Conservation (phyloP, 2,797 vertebrate genomes). For the Melanotaenia nigrans region DNA sequence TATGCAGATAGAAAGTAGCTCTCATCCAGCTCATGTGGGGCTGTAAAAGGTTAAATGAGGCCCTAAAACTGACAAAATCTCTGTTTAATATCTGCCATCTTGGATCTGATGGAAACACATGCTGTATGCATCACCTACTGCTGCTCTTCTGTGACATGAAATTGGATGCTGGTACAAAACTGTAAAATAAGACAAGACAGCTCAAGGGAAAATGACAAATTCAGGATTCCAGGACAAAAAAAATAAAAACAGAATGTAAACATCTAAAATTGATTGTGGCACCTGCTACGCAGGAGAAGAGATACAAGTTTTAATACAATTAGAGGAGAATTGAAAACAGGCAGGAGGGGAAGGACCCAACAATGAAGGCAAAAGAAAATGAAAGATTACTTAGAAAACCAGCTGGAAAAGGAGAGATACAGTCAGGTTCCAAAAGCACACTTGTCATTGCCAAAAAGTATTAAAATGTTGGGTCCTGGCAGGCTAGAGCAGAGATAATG, state of each 20-base stretch:
- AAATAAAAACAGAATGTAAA: background rate
- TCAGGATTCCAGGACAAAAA: conserved; percentile 11
- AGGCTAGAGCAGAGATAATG: background rate
- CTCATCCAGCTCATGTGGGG: conserved; percentile 28
- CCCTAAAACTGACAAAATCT: conserved; percentile 15
- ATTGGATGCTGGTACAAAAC: conserved; percentile 9
- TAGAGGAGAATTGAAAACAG: conserved; percentile 19
- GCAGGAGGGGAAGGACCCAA: conserved; percentile 2
- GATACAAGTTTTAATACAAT: background rate
- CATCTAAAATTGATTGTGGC: background rate
- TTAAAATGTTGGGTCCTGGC: conserved; percentile 18
- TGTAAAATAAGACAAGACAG: background rate
- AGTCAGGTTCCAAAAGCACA: conserved; percentile 36
- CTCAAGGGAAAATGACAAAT: background rate
- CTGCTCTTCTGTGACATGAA: conserved; percentile 18
- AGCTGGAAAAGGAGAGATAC: conserved; percentile 24
- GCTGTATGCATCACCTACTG: conserved; percentile 13
- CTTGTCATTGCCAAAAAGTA: conserved; percentile 12
- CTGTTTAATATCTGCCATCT: conserved; percentile 41
- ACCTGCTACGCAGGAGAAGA: conserved; percentile 4
- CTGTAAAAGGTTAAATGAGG: conserved; percentile 17
- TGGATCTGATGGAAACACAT: conserved; percentile 32
- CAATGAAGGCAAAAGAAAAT: background rate
- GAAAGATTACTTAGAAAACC: conserved; percentile 2
- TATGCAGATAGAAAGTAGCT: background rate